Evolutionary conservation across 1,140 invertebrate genomes (phyloP).

Genomic region (Zaprionus nigranus): DNA sequence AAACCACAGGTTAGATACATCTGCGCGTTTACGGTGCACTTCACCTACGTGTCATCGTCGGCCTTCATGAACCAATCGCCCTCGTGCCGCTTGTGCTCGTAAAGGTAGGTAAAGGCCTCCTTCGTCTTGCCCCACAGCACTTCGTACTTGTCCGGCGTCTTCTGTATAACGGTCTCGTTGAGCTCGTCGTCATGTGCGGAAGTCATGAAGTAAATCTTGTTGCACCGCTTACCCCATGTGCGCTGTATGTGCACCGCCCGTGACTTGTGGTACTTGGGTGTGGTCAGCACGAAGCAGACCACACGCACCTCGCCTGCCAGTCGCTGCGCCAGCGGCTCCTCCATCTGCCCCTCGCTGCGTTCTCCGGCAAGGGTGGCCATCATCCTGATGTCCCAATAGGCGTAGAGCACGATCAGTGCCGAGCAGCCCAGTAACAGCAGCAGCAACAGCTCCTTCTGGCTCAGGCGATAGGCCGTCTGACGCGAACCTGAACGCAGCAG

Average conservation of each 20-base stretch:
- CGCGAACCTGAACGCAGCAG: not conserved
- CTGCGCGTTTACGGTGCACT: not conserved
- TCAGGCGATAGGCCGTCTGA: conserved; percentile 18
- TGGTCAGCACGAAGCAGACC: conserved; percentile 97
- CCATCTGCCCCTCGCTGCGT: not conserved
- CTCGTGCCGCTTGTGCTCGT: conserved; percentile 91
- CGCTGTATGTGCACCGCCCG: conserved; percentile 95
- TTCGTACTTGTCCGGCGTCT: conserved; percentile 92
- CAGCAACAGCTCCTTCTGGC: conserved; percentile 19
- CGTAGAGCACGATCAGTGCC: conserved; percentile 34
- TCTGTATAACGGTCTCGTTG: conserved; percentile 86
- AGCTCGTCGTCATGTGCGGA: conserved; percentile 87
- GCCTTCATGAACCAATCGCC: conserved; percentile 97
- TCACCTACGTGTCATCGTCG: conserved; percentile 94
- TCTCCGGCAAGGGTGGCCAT: conserved; percentile 5
- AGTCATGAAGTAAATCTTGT: conserved; percentile 95
- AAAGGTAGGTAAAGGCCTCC: conserved; percentile 94
- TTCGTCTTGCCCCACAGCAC: conserved; percentile 98
- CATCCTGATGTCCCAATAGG: conserved; percentile 63
- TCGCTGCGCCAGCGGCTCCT: conserved; percentile 38
- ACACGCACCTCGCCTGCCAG: conserved; percentile 89
- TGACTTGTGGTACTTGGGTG: conserved; percentile 93
- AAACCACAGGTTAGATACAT: not conserved
- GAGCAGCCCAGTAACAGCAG: conserved; percentile 16
- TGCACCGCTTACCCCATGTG: conserved; percentile 97